Percentiles rank a stretch among this genome's conserved stretches.
Conservation (phyloP, 2,888 invertebrate species). For the Pycnomerus fuliginosus region DNA sequence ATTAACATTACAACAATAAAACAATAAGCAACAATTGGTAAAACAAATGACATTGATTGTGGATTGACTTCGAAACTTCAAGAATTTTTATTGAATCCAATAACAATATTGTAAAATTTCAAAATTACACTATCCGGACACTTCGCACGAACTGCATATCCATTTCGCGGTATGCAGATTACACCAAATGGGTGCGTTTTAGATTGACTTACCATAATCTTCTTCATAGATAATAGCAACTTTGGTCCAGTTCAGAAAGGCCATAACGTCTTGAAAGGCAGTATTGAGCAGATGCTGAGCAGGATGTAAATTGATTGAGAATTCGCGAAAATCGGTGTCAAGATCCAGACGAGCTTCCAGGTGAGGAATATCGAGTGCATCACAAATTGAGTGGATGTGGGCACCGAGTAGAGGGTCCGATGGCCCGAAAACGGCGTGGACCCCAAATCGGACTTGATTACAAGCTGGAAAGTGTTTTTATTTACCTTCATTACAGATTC, state of each 20-base stretch:
- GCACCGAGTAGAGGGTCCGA: conserved; percentile 69
- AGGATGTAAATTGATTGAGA: conserved; percentile 79
- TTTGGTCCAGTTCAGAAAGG: conserved; percentile 76
- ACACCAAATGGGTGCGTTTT: too few relatives aligned
- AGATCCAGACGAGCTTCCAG: conserved; percentile 68
- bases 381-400: conserved; percentile 79
- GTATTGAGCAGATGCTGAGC: conserved; percentile 69
- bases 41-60: too few relatives aligned
- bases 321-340: conserved; percentile 62
- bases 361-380: conserved; percentile 78
- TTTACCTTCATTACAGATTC: neutral
- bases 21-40: too few relatives aligned
- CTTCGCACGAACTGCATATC: too few relatives aligned
- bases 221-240: conserved; percentile 81
- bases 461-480: conserved; percentile 61
- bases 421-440: conserved; percentile 78
- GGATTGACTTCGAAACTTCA: too few relatives aligned
- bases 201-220: too few relatives aligned
- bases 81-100: too few relatives aligned
- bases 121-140: too few relatives aligned
- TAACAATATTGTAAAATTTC: too few relatives aligned
- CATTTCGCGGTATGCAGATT: too few relatives aligned
- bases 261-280: conserved; percentile 75
- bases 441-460: conserved; percentile 67
- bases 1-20: too few relatives aligned